Conservation (phyloP, 2,797 vertebrate species). For the Phataginus tricuspis region DNA sequence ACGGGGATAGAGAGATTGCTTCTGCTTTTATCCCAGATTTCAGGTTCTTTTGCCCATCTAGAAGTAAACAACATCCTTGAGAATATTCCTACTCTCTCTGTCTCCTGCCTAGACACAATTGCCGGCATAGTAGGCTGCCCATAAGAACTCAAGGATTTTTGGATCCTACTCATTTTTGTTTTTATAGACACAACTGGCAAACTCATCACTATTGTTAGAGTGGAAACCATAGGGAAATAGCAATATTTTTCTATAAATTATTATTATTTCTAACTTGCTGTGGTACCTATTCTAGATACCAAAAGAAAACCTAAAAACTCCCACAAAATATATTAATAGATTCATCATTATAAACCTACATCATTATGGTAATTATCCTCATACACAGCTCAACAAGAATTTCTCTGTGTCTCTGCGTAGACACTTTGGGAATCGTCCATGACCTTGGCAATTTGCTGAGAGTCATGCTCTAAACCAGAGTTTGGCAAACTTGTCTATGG, state of each 20-base stretch:
- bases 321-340: neutral
- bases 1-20: neutral
- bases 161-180: neutral
- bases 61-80: neutral
- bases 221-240: neutral
- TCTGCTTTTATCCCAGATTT: neutral
- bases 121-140: neutral
- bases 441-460: neutral
- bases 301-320: neutral
- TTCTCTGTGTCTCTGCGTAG: neutral
- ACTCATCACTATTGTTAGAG: neutral
- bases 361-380: neutral
- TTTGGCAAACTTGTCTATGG: neutral
- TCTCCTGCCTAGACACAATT: neutral
- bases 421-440: neutral
- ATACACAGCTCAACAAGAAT: neutral
- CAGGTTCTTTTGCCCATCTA: neutral
- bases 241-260: neutral
- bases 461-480: neutral
- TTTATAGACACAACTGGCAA: neutral
- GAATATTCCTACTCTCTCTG: neutral
- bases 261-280: neutral
- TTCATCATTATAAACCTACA: neutral
- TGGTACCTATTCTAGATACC: neutral
- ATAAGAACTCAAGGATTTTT: neutral